A percentile compares a stretch with the other conserved stretches of the same genome.
Conservation (phyloP, 1,140 invertebrate species). For the Coenobita brevimanus region DNA sequence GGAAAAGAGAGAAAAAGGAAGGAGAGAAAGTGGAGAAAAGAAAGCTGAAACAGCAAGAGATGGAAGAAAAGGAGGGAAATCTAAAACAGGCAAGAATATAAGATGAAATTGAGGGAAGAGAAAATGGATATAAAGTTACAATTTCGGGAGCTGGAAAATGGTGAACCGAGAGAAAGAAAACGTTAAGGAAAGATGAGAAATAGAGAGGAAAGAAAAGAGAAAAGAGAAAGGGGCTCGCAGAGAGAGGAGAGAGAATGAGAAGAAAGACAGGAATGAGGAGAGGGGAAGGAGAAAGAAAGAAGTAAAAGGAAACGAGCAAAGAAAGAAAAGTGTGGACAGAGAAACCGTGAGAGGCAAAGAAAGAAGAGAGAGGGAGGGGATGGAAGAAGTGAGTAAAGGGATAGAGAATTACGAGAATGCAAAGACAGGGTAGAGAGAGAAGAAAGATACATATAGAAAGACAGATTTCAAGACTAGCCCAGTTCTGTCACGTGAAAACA, state of each 20-base stretch:
- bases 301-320: not conserved
- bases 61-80: not conserved
- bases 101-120: not conserved
- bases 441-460: too few species aligned
- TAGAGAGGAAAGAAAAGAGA: not conserved
- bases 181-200: too few species aligned
- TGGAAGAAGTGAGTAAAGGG: too few species aligned
- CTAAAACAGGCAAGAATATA: not conserved
- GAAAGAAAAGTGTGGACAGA: too few species aligned
- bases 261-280: not conserved
- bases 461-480: too few species aligned
- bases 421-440: too few species aligned
- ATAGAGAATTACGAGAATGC: too few species aligned
- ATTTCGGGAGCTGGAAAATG: not conserved
- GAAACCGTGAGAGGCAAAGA: too few species aligned
- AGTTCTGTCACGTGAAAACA: too few species aligned
- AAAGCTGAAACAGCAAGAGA: not conserved
- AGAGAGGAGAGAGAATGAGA: not conserved
- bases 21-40: not conserved
- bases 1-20: not conserved
- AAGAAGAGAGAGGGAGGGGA: too few species aligned
- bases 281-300: not conserved
- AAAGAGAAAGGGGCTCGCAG: not conserved
- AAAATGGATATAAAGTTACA: not conserved
- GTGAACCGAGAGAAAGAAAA: not conserved